Base-by-base conservation (phyloP, 2,113 vertebrate genomes). In the Actenoides lindsayi region DNA sequence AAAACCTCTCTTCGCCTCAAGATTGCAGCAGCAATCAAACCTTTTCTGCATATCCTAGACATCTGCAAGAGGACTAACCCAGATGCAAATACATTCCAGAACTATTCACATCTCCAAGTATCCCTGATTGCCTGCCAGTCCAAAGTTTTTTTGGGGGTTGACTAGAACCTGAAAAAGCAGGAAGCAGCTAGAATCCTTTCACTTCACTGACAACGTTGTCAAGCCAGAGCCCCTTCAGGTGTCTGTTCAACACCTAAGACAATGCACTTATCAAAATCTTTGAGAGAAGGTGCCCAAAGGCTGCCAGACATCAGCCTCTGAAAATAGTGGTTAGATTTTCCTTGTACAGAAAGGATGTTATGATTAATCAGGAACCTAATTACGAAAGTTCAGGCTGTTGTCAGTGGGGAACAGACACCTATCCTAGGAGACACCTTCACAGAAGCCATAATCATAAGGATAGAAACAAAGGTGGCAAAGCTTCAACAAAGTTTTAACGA, bases 341-440 rank as follows among this genome's bases (percentile, higher is more conserved):
- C 67, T 71, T 20, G 10, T 31, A 30, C 6, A 8, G 48, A 76
- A 85, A 30, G 70, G 74, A 84, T 90, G 93, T 86, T 93, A 74
- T 87, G 85, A 91, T 83, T 93, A 85, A 89, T 93, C 59, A 46
- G 28, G 74, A 92, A 59, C 83, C 46, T 90, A 78, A 95, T 89
- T 88, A 62, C 5, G 20, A 67, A 76, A 84, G 83, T 87, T 78
- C 67, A 71, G 51, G 42, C 53, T 67, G 75, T 25, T 83, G 63
- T 53, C 90, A 28, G 9, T 7, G 11, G 75, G 71, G 75, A 95
- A 16, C 16, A 86, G 76, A 83, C 46, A 80, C 71, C 68, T 88
- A 60, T 64, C 79, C 68, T 39, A 28, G 60, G 31, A 93, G 59
- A 88, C 13, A 14, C 1, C 54, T 85, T 74, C 18, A 11, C 18